Conservation (phyloP, 2,113 vertebrate species). For the Uria lomvia region DNA sequence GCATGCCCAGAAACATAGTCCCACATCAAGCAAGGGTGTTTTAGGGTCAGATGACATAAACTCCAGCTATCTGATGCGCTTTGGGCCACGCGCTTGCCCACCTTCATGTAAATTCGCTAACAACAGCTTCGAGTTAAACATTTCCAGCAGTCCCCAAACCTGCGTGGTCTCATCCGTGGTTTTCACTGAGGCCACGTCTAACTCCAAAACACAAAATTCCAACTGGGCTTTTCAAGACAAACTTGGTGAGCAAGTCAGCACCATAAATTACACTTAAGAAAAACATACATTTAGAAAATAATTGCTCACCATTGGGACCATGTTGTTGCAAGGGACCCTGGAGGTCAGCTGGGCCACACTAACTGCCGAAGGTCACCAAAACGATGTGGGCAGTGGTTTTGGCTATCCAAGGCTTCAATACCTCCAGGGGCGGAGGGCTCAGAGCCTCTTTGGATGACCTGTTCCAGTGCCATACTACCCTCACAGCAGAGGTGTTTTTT, state of each 20-base stretch:
- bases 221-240: not conserved
- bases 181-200: not conserved
- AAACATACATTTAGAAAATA: not conserved
- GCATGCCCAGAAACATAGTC: not conserved
- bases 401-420: not conserved
- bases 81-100: not conserved
- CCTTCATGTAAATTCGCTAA: not conserved
- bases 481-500: not conserved
- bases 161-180: rapidly evolving
- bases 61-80: not conserved
- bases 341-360: not conserved
- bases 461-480: not conserved
- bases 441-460: not conserved
- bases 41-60: not conserved
- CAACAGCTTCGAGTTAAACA: not conserved
- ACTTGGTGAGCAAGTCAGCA: not conserved
- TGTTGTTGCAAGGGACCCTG: not conserved
- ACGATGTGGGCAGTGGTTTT: not conserved
- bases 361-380: not conserved
- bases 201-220: not conserved
- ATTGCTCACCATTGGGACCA: not conserved
- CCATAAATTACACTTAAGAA: not conserved
- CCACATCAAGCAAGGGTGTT: not conserved
- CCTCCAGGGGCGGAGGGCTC: not conserved
- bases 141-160: not conserved